Conservation (phyloP, 2,888 invertebrate species). For the Hipparchia sbordonii region DNA sequence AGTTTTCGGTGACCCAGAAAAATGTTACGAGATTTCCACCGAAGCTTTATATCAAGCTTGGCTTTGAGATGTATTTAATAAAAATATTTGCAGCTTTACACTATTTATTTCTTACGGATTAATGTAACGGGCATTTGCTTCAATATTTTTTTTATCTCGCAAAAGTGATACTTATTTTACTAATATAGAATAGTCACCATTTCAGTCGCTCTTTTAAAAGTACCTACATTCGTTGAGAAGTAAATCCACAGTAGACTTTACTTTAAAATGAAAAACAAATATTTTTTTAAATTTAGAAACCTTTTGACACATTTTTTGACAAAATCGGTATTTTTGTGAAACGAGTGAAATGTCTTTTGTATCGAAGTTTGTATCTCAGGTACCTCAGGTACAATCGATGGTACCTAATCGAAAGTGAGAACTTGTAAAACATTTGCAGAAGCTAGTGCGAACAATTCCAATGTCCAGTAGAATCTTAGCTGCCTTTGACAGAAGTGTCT, state of each 20-base stretch:
- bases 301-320: too few relatives aligned
- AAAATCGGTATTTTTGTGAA: too few relatives aligned
- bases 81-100: background rate
- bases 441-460: constrained; percentile 1
- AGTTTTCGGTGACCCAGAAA: background rate
- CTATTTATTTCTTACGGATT: background rate
- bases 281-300: too few relatives aligned
- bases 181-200: too few relatives aligned
- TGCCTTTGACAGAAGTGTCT: constrained; percentile 1
- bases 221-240: too few relatives aligned
- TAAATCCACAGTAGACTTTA: too few relatives aligned
- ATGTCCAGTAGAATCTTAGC: background rate
- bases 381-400: background rate
- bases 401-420: constrained; percentile 6
- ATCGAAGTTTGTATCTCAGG: too few relatives aligned
- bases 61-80: background rate
- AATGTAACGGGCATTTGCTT: too few relatives aligned
- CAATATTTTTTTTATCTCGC: background rate
- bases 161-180: too few relatives aligned
- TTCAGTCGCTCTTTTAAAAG: too few relatives aligned
- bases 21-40: background rate
- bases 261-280: too few relatives aligned
- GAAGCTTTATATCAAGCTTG: background rate
- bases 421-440: background rate
- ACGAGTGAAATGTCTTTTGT: too few relatives aligned